phyloP scores from a whole-genome alignment of 1,140 invertebrate species.

The Bombus waltoni region DNA sequence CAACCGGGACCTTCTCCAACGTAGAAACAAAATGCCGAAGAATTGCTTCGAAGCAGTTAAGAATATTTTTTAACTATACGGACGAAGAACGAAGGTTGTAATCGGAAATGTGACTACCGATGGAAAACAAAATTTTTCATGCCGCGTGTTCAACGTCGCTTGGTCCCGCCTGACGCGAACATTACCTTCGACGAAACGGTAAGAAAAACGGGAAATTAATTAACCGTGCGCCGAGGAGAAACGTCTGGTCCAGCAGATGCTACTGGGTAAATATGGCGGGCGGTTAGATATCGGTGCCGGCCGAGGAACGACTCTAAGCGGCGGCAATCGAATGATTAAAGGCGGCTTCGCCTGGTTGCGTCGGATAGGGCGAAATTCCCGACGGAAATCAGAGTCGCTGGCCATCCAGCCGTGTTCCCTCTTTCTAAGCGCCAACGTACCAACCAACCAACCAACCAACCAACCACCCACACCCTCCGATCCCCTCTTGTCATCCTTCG shows the following conservation, averaged over 20 bases:
- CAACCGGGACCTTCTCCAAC: not conserved
- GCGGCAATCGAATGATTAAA: slow-evolving; percentile 81
- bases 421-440: slow-evolving; percentile 57
- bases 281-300: slow-evolving; percentile 53
- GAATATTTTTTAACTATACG: not conserved
- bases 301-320: slow-evolving; percentile 70
- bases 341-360: slow-evolving; percentile 71
- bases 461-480: not conserved
- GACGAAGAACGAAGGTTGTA: too few relatives aligned
- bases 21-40: not conserved
- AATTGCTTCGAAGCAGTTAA: not conserved
- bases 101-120: too few relatives aligned
- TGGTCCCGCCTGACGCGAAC: not conserved
- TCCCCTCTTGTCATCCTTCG: slow-evolving; percentile 44
- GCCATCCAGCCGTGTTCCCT: slow-evolving; percentile 69
- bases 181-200: not conserved
- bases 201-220: slow-evolving; percentile 56
- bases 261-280: slow-evolving; percentile 58
- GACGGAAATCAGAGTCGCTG: slow-evolving; percentile 78
- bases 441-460: slow-evolving; percentile 28
- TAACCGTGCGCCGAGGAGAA: slow-evolving; percentile 36
- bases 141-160: too few relatives aligned
- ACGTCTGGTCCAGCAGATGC: slow-evolving; percentile 48
- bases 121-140: too few relatives aligned
- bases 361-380: slow-evolving; percentile 77